Evolutionary conservation across 2,888 invertebrate species (phyloP), one percentile per base, ranked within the genome.

Genomic region (Brenthis daphne): DNA sequence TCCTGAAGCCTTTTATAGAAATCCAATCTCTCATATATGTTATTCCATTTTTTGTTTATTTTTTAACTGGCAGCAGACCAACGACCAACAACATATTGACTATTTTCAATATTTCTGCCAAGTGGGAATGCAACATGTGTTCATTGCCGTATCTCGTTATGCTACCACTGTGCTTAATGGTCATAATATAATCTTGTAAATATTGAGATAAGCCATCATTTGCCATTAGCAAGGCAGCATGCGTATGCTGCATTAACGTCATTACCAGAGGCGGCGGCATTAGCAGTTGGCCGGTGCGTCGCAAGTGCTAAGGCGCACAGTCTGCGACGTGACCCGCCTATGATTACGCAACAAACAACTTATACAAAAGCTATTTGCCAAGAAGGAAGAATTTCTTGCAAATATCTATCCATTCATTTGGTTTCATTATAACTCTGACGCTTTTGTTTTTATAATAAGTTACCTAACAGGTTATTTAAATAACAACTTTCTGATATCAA

Each of bases 311-410:
- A 71, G 61, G 56, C 65, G 66, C 69, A 58, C 20, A 65, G 33
- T 20, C 51, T 57, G 20, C 14, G 33, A 69, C 72, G 72, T 72
- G 71, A 72, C 37, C 48, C 8, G 71, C 48, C 29, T 69, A 67
- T 48, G 61, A 82, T 85, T 86, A 84, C 80, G 82, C 81, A 86
- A 85, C 76, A 79, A 55, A 68, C 68, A 70, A 71, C 64, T 47
- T 60, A 71, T 55, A 53, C 43, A 56, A 50, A 53, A 56, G 47
- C 68, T 69, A 68, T 68, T 60, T 85, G 87, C 86, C 85, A 85
- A 87, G 83, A 72, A 83, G 86, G 87, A 87, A 88, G 85, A 76
- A 77, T 71, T 71, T 70, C 68, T 73, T 75, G 73, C 63, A 47
- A 66, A 73, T 68, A 67, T 51, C 50, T 61, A 16, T 47, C 47